Percentiles rank a stretch among this genome's conserved stretches.
Evolutionary conservation across 2,888 invertebrate genomes (phyloP).

Genomic region (Ischnura elegans): DNA sequence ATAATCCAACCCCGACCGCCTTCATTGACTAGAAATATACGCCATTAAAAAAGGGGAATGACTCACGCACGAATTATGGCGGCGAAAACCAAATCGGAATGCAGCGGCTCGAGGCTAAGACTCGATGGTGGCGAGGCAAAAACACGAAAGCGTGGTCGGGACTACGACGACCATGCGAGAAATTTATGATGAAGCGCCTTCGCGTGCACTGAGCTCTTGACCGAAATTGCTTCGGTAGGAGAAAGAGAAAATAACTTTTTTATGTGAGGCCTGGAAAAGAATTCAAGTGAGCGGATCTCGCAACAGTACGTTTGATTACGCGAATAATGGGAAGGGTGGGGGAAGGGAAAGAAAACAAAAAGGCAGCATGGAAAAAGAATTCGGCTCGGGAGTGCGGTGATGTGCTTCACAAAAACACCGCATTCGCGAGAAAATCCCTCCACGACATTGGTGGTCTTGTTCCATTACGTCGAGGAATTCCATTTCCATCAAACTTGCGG

Average conservation of each 20-base stretch:
- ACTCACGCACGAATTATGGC: not conserved
- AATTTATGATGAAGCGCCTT: not conserved
- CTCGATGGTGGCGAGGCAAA: not conserved
- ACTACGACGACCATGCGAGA: not conserved
- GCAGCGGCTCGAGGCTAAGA: not conserved
- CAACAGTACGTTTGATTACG: not conserved
- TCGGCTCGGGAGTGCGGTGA: not conserved
- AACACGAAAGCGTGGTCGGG: not conserved
- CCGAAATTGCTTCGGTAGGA: not conserved
- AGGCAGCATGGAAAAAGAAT: not conserved
- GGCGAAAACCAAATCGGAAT: constrained; percentile 31
- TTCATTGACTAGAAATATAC: not conserved
- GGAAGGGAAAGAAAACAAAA: not conserved
- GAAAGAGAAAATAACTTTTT: not conserved
- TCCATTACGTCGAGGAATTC: not conserved
- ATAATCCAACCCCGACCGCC: not conserved
- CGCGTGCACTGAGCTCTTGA: not conserved
- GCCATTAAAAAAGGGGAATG: not conserved
- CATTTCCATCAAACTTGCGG: not conserved
- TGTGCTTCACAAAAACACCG: not conserved
- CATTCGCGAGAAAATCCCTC: not conserved
- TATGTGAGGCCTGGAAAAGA: not conserved
- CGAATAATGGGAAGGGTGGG: not conserved
- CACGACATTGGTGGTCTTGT: not conserved
- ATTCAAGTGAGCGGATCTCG: not conserved